Percentiles rank a stretch among this genome's conserved stretches.
phyloP scores from a whole-genome alignment of 2,797 vertebrate genomes.

The Anguilla pacifica region DNA sequence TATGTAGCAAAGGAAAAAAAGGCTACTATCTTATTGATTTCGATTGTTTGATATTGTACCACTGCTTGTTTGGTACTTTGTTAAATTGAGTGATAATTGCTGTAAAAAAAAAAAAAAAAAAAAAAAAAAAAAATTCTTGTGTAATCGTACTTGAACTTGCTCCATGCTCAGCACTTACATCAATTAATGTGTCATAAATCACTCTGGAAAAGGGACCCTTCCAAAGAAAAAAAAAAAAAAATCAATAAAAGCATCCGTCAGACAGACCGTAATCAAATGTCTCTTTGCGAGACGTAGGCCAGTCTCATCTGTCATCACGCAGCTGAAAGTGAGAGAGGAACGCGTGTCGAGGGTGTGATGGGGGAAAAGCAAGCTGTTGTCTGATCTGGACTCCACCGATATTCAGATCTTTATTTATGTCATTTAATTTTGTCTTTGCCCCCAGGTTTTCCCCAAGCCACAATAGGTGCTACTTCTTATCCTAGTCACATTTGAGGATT shows the following conservation, averaged over 20 bases:
- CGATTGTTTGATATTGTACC: neutral
- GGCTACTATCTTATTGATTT: neutral
- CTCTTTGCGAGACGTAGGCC: neutral
- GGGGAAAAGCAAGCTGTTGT: neutral
- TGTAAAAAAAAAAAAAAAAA: neutral
- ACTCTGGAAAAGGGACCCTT: neutral
- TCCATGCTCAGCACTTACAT: neutral
- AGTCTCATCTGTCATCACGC: neutral
- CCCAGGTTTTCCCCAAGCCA: neutral
- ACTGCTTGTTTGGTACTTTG: neutral
- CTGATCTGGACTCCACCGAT: neutral
- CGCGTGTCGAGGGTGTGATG: too few relatives aligned
- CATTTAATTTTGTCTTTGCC: neutral
- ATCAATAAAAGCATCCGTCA: slow-evolving; percentile 5
- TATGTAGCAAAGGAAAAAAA: neutral
- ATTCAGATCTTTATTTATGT: neutral
- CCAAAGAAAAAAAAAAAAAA: neutral
- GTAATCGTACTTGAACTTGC: neutral
- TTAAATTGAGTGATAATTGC: neutral
- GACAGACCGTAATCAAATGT: slow-evolving; percentile 8
- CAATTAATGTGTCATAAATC: slow-evolving; percentile 12
- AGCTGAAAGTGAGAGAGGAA: neutral
- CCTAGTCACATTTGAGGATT: neutral
- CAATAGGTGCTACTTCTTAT: neutral
- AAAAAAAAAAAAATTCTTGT: neutral